These are phyloP conservation scores for Babyrousa celebensis DNA, from an alignment of 2,797 vertebrate genomes.

Conservation along the genomic window DNA sequence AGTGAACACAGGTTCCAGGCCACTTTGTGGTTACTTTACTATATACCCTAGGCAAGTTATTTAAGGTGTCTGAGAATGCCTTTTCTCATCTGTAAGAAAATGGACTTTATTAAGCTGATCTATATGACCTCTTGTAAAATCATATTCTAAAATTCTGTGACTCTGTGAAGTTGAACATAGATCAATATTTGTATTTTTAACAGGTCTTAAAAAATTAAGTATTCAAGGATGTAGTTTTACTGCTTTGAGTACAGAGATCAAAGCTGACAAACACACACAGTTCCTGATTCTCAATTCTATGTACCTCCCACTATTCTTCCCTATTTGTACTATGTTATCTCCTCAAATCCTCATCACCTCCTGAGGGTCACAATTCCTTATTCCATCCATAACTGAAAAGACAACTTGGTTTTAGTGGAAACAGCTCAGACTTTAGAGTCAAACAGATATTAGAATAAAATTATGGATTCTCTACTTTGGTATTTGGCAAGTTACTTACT, in stretches of 20 bases:
- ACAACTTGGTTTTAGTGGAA: not conserved
- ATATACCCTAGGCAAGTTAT: not conserved
- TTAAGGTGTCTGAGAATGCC: not conserved
- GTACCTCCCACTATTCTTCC: not conserved
- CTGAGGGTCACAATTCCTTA: not conserved
- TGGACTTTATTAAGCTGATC: not conserved
- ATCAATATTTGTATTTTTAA: not conserved
- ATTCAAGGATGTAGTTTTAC: not conserved
- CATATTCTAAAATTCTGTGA: not conserved
- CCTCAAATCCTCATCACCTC: not conserved
- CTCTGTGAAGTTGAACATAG: not conserved
- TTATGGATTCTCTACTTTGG: conserved; percentile 15
- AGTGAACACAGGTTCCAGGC: not conserved
- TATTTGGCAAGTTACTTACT: not conserved
- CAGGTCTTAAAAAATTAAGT: not conserved
- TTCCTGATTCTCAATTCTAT: not conserved
- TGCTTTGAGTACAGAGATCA: conserved; percentile 8
- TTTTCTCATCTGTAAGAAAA: conserved; percentile 33
- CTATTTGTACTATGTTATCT: not conserved
- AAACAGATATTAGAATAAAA: not conserved
- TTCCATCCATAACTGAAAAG: not conserved
- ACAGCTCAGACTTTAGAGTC: not conserved
- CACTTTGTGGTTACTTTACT: not conserved
- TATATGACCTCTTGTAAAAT: not conserved
- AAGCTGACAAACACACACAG: not conserved